phyloP scores from a whole-genome alignment of 2,888 invertebrate genomes.

The Schizotus pectinicornis region DNA sequence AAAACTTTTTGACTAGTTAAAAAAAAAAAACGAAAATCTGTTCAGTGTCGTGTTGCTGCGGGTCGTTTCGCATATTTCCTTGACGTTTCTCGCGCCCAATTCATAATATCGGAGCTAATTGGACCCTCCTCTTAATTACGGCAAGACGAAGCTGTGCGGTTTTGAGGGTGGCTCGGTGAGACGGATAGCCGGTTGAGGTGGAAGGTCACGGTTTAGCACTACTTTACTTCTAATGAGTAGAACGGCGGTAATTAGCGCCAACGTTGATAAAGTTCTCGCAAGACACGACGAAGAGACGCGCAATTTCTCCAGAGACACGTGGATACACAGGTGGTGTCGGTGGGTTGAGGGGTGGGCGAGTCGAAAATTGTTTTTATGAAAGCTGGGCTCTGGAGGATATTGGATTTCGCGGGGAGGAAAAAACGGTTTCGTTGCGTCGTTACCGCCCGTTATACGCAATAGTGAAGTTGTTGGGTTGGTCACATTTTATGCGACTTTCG shows the following conservation, averaged over 20 bases:
- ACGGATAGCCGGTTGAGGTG: slow-evolving; percentile 30
- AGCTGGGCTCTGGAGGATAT: too few species aligned
- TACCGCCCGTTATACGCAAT: too few species aligned
- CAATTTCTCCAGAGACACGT: too few species aligned
- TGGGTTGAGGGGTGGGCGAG: too few species aligned
- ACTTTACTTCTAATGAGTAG: slow-evolving; percentile 27
- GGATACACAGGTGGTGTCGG: too few species aligned
- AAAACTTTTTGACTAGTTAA: slow-evolving; percentile 1
- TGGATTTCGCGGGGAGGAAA: too few species aligned
- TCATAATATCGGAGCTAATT: slow-evolving; percentile 24
- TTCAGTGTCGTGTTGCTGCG: slow-evolving; percentile 22
- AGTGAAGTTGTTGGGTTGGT: too few species aligned
- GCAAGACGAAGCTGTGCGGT: too few species aligned
- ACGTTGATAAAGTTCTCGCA: slow-evolving; percentile 21
- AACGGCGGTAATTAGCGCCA: slow-evolving; percentile 19
- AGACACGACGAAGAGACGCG: background rate
- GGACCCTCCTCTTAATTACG: slow-evolving; percentile 7
- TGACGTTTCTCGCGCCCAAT: slow-evolving; percentile 28
- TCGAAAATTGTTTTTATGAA: too few species aligned
- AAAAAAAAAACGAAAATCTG: slow-evolving; percentile 15
- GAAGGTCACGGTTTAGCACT: slow-evolving; percentile 29
- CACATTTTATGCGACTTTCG: too few species aligned
- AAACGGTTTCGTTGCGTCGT: too few species aligned
- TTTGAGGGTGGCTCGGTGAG: slow-evolving; percentile 12
- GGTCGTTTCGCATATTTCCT: slow-evolving; percentile 31